Evolutionary conservation across 2,888 invertebrate species (phyloP).

Genomic region (Apotomis capreana): DNA sequence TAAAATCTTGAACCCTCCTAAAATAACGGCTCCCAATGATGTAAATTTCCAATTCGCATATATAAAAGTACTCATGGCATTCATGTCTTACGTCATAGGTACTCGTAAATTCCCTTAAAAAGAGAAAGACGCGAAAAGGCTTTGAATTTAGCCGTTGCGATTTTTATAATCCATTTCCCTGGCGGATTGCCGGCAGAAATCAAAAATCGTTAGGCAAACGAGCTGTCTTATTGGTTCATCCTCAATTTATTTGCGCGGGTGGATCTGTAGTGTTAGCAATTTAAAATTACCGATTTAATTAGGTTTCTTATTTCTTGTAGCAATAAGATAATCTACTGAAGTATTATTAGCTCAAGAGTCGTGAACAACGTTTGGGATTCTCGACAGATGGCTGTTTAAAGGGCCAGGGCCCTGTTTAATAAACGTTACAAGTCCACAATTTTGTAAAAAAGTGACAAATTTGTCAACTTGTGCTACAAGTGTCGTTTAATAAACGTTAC

Average conservation of each 20-base stretch:
- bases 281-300: neutral
- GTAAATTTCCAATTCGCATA: neutral
- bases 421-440: too few relatives aligned
- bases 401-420: too few relatives aligned
- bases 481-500: too few relatives aligned
- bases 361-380: too few relatives aligned
- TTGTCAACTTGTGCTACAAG: too few relatives aligned
- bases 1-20: too few relatives aligned
- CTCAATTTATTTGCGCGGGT: conserved; percentile 33
- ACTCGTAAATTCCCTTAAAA: neutral
- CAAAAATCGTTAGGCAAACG: conserved; percentile 49
- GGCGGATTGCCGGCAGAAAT: conserved; percentile 45
- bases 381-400: too few relatives aligned
- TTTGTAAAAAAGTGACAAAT: too few relatives aligned
- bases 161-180: conserved; percentile 44
- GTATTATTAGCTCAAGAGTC: too few relatives aligned
- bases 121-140: conserved; percentile 19
- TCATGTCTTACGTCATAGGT: neutral
- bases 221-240: conserved; percentile 48
- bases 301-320: neutral
- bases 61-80: neutral
- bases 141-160: conserved; percentile 36
- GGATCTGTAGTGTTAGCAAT: conserved; percentile 7
- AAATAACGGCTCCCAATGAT: neutral
- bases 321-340: too few relatives aligned